phyloP scores from a whole-genome alignment of 2,888 invertebrate genomes.

The Macrosoma leucophasiata region DNA sequence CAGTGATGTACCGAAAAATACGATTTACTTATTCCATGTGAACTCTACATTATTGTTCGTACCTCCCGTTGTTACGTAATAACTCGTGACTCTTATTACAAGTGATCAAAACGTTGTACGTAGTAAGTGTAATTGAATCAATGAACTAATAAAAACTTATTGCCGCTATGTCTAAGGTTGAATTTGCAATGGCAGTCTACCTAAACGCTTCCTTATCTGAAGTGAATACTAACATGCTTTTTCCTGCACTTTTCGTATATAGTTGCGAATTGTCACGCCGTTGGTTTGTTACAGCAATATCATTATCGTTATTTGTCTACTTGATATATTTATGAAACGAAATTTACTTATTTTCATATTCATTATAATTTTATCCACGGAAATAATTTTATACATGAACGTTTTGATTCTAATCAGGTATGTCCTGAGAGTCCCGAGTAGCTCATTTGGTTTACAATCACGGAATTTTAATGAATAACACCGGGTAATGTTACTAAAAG shows the following conservation, averaged over 20 bases:
- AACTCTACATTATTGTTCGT: conserved; percentile 52
- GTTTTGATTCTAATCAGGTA: too few relatives aligned
- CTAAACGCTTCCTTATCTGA: conserved; percentile 38
- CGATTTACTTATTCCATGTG: conserved; percentile 44
- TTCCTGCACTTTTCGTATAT: conserved; percentile 46
- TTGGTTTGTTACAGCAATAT: conserved; percentile 32
- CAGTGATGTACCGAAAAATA: too few relatives aligned
- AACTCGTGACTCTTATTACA: conserved; percentile 70
- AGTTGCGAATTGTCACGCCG: conserved; percentile 41
- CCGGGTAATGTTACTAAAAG: too few relatives aligned
- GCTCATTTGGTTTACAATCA: too few relatives aligned
- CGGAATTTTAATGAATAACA: too few relatives aligned
- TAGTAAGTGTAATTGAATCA: conserved; percentile 36
- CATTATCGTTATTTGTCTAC: background rate
- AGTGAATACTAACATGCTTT: conserved; percentile 49
- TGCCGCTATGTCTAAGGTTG: conserved; percentile 30
- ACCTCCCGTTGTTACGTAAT: conserved; percentile 55
- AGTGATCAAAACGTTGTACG: conserved; percentile 45
- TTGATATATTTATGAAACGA: conserved; percentile 2
- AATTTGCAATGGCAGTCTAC: conserved; percentile 24
- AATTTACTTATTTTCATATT: too few relatives aligned
- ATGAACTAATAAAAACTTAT: conserved; percentile 37
- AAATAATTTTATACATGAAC: too few relatives aligned
- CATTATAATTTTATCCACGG: too few relatives aligned
- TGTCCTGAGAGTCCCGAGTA: too few relatives aligned